Evolutionary conservation across 2,888 invertebrate genomes (phyloP).

Genomic region (Holacanthella duospinosa): DNA sequence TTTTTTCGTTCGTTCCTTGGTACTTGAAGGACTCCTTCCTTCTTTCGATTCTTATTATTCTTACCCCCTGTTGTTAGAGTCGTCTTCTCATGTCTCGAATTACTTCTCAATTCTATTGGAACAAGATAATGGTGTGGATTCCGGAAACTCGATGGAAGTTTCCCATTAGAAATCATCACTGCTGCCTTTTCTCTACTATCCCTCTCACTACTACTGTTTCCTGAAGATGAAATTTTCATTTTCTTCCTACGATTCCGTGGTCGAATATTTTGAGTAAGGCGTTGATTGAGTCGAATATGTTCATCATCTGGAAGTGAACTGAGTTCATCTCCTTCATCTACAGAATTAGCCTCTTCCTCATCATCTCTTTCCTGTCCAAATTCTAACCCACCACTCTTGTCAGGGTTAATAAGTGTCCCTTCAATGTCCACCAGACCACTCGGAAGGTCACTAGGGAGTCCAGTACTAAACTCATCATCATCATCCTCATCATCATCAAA

Average conservation of each 20-base stretch:
- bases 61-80: neutral
- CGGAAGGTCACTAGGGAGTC: conserved; percentile 33
- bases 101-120: neutral
- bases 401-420: conserved; percentile 25
- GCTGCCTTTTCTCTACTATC: no score
- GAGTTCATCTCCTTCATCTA: conserved; percentile 10
- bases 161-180: neutral
- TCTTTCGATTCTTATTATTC: neutral
- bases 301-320: conserved; percentile 4
- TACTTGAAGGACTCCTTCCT: neutral
- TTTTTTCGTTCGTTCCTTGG: neutral
- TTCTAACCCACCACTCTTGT: conserved; percentile 17
- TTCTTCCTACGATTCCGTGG: neutral
- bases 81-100: neutral
- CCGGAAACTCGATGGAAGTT: neutral
- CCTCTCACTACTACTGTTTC: neutral
- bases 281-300: neutral
- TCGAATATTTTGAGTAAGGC: no score
- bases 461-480: conserved; percentile 30
- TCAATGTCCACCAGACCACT: conserved; percentile 34
- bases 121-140: conserved; percentile 2
- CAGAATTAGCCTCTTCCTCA: conserved; percentile 13
- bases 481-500: neutral
- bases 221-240: neutral
- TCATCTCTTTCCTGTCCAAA: conserved; percentile 33